phyloP scores from a whole-genome alignment of 2,113 vertebrate genomes.

The Anhinga anhinga region DNA sequence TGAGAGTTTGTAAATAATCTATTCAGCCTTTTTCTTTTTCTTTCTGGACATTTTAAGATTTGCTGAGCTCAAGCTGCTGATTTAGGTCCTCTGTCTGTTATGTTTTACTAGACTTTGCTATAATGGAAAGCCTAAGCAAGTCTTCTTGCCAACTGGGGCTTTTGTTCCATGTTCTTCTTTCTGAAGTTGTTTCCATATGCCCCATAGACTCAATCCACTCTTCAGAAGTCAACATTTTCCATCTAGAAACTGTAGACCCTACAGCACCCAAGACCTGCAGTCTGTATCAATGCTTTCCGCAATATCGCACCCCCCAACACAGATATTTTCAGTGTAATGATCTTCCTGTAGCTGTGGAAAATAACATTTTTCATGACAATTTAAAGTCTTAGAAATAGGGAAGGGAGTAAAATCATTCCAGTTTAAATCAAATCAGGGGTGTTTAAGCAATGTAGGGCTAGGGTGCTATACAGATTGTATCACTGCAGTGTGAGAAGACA shows the following conservation, averaged over 20 bases:
- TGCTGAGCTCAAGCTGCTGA: background rate
- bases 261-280: background rate
- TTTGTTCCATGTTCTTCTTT: background rate
- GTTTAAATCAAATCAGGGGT: background rate
- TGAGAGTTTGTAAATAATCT: slow-evolving; percentile 16
- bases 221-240: background rate
- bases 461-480: background rate
- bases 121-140: background rate
- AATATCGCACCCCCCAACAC: fast-evolving
- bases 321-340: background rate
- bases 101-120: background rate
- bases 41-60: background rate
- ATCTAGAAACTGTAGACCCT: background rate
- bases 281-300: background rate
- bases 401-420: background rate
- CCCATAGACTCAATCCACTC: background rate
- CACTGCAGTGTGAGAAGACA: background rate
- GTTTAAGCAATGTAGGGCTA: background rate
- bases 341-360: background rate
- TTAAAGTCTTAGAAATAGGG: background rate
- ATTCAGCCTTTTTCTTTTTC: background rate
- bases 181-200: background rate
- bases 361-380: background rate
- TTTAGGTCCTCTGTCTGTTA: background rate
- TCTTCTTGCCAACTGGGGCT: background rate